Conservation (phyloP, 2,797 vertebrate species). For the Characodon lateralis region DNA sequence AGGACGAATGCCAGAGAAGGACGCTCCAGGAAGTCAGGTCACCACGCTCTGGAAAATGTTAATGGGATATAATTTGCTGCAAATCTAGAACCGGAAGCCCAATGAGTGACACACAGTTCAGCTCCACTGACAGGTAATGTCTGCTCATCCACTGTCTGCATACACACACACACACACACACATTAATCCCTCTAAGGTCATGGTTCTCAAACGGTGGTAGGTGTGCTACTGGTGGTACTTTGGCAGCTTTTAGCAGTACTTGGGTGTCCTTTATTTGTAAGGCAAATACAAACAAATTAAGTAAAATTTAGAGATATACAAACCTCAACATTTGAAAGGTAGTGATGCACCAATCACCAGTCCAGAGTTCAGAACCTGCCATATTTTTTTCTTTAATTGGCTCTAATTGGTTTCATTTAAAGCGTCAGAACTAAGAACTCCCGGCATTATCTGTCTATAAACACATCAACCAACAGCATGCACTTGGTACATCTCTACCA, state of each 20-base stretch:
- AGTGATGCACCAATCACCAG: not conserved
- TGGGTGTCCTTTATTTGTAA: not conserved
- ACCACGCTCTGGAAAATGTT: constrained; percentile 86
- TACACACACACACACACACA: not conserved
- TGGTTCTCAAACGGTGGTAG: not conserved
- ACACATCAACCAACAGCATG: not conserved
- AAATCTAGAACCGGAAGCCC: constrained; percentile 92
- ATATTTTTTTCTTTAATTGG: not conserved
- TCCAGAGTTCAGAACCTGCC: not conserved
- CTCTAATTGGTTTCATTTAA: not conserved
- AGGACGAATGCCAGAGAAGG: constrained; percentile 70
- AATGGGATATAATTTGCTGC: constrained; percentile 87
- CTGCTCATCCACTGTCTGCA: constrained; percentile 5
- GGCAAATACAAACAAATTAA: not conserved
- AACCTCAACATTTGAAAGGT: too few relatives aligned
- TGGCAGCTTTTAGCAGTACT: not conserved
- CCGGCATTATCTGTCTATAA: not conserved
- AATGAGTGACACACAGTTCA: constrained; percentile 99
- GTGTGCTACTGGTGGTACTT: not conserved
- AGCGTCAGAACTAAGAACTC: not conserved
- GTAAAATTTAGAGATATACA: too few relatives aligned
- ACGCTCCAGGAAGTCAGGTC: constrained; percentile 61
- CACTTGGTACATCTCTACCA: not conserved
- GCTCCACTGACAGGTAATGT: constrained; percentile 93
- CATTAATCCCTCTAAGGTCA: not conserved